Percentiles rank a stretch among this genome's conserved stretches.
These are phyloP conservation scores for Agrotis segetum DNA, from an alignment of 2,888 invertebrate species.

Conservation along the genomic window DNA sequence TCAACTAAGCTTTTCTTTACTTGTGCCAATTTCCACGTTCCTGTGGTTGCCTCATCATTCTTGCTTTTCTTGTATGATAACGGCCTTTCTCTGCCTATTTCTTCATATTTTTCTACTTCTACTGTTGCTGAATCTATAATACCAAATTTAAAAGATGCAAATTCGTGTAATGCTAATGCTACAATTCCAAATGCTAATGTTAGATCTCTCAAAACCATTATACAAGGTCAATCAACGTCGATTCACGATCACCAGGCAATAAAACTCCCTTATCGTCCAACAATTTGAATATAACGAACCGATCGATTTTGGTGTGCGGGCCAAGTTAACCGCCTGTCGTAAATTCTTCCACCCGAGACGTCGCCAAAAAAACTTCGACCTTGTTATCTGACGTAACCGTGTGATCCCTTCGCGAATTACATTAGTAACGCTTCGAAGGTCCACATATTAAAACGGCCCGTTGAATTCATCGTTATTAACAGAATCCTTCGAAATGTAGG, in stretches of 20 bases:
- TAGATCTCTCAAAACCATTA: slow-evolving; percentile 18
- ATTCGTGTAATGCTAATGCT: too few relatives aligned
- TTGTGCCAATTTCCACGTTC: not conserved
- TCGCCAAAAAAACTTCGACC: slow-evolving; percentile 65
- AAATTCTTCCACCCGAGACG: slow-evolving; percentile 46
- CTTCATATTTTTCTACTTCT: not conserved
- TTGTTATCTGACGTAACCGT: slow-evolving; percentile 67
- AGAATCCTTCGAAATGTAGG: slow-evolving; percentile 25
- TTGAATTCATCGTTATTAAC: slow-evolving; percentile 36
- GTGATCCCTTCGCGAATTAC: slow-evolving; percentile 67
- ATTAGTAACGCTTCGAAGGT: slow-evolving; percentile 69
- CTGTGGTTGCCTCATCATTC: not conserved
- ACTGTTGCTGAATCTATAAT: not conserved
- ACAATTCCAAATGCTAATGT: not conserved
- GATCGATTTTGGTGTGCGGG: slow-evolving; percentile 35
- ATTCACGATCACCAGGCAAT: slow-evolving; percentile 15
- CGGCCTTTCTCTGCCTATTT: not conserved
- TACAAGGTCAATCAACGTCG: slow-evolving; percentile 9
- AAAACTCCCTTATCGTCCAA: slow-evolving; percentile 27
- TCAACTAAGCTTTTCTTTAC: not conserved
- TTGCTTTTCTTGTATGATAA: not conserved
- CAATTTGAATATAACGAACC: slow-evolving; percentile 42
- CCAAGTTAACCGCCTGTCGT: slow-evolving; percentile 38
- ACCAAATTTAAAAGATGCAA: not conserved
- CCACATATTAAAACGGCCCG: slow-evolving; percentile 22